A percentile compares a stretch with the other conserved stretches of the same genome.
Conservation (phyloP, 2,797 vertebrate species). For the Valencia hispanica region DNA sequence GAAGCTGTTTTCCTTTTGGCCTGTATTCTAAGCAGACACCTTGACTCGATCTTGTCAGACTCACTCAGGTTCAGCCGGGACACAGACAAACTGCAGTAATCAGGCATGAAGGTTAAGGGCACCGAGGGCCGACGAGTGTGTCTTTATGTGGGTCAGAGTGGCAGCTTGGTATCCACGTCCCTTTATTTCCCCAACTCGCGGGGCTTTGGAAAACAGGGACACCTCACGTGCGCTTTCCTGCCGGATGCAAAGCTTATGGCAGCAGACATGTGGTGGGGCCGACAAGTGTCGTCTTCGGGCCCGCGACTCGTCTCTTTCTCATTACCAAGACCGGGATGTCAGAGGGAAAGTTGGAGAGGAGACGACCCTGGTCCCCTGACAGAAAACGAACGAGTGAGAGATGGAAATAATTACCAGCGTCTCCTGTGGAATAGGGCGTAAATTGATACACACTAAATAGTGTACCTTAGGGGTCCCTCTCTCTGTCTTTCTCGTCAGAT, state of each 20-base stretch:
- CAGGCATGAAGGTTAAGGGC: constrained; percentile 40
- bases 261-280: constrained; percentile 44
- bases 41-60: constrained; percentile 30
- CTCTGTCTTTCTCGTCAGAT: constrained; percentile 58
- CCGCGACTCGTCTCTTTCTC: constrained; percentile 71
- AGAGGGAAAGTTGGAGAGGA: constrained; percentile 58
- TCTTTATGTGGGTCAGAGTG: constrained; percentile 53
- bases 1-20: neutral
- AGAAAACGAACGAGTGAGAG: constrained; percentile 46
- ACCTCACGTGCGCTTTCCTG: constrained; percentile 33
- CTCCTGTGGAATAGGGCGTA: constrained; percentile 75
- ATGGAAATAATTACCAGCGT: constrained; percentile 79
- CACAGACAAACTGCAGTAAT: constrained; percentile 31
- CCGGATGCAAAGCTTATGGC: constrained; percentile 51
- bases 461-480: constrained; percentile 68
- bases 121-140: constrained; percentile 1
- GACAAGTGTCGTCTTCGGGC: constrained; percentile 34
- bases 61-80: constrained; percentile 34
- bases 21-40: constrained; percentile 6
- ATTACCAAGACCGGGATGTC: constrained; percentile 70
- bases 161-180: constrained; percentile 16
- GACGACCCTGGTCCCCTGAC: constrained; percentile 61
- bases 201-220: constrained; percentile 17
- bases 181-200: constrained; percentile 24
- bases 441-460: constrained; percentile 80